A percentile compares a stretch with the other conserved stretches of the same genome.
Conservation (phyloP, 2,113 vertebrate genomes). For the Scortum barcoo region DNA sequence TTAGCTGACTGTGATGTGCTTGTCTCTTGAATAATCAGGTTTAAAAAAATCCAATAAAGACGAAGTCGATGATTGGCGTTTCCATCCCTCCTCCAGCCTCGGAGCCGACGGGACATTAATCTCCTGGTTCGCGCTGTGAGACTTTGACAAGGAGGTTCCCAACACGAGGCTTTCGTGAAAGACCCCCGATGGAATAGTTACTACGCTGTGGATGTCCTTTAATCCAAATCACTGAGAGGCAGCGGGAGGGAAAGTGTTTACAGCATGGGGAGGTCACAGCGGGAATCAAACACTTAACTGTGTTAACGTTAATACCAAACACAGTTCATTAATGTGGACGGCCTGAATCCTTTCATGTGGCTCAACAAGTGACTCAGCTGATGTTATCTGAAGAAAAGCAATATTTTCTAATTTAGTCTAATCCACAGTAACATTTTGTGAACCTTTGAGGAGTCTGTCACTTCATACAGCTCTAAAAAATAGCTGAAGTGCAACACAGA, state of each 20-base stretch:
- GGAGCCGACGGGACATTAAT: constrained; percentile 15
- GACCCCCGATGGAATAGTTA: constrained; percentile 1
- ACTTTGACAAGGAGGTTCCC: constrained; percentile 28
- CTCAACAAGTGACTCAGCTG: neutral
- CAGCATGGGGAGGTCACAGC: constrained; percentile 39
- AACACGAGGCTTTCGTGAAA: constrained; percentile 32
- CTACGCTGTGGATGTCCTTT: neutral
- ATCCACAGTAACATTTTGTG: neutral
- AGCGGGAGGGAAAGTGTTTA: constrained; percentile 25
- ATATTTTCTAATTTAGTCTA: neutral
- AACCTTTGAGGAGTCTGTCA: neutral
- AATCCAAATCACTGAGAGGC: neutral
- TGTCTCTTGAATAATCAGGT: constrained; percentile 1
- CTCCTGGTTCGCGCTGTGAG: constrained; percentile 12
- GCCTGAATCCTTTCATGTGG: neutral
- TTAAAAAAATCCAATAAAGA: constrained; percentile 33
- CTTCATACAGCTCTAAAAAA: too few relatives aligned
- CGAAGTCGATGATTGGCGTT: constrained; percentile 30
- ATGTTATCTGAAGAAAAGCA: neutral
- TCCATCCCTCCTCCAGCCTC: neutral
- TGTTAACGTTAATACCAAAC: neutral
- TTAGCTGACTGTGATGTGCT: neutral
- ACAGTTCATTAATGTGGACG: constrained; percentile 15
- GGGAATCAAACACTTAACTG: constrained; percentile 34
- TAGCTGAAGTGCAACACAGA: too few relatives aligned